Evolutionary conservation across 2,888 invertebrate genomes (phyloP), one percentile per base, ranked within the genome.

Genomic region (Dasysyrphus tricinctus): DNA sequence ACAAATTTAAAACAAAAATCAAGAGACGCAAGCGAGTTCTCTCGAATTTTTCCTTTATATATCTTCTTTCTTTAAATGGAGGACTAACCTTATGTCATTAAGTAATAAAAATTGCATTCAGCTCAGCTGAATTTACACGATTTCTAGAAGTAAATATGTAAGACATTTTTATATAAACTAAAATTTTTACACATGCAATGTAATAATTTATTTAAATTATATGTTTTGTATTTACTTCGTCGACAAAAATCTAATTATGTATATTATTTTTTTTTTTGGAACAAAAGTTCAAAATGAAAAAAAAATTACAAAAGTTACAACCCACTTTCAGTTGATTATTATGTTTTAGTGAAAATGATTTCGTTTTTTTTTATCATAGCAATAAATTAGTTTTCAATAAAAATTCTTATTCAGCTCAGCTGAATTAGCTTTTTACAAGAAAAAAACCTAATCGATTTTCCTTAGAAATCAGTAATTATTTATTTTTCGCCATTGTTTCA

Each of bases 401-500:
- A 32, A 59, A 44, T 32, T 47, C 44, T 19, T 16, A 72, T 76
- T 80, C 80, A 84, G 67, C 76, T 80, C 47, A 76, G 72, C 72
- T 80, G 75, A 76, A 83, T 84, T 42, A 34, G 67, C 7, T 69
- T 69, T 29, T 39, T 14, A 37, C 70, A 29, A 34, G 7, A 11
- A 74, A n/a, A 56, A 32, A 63, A 74, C 54, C 78, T 81, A 86
- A 57, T 85, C 70, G 44, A 69, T 51, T 85, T 86, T 86, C 82
- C 82, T 82, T 82, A 72, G 54, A 81, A 90, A 91, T 91, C 91
- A 95, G 93, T 95, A 95, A 93, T 95, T 95, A 91, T 96, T 96
- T 74, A 96, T 95, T 93, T 96, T 96, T 89, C 95, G 95, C 93
- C 96, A 94, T 89, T 96, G 96, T 92, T 95, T 95, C 91, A 94